Conservation (phyloP, 2,797 vertebrate species). For the Parambassis ranga region DNA sequence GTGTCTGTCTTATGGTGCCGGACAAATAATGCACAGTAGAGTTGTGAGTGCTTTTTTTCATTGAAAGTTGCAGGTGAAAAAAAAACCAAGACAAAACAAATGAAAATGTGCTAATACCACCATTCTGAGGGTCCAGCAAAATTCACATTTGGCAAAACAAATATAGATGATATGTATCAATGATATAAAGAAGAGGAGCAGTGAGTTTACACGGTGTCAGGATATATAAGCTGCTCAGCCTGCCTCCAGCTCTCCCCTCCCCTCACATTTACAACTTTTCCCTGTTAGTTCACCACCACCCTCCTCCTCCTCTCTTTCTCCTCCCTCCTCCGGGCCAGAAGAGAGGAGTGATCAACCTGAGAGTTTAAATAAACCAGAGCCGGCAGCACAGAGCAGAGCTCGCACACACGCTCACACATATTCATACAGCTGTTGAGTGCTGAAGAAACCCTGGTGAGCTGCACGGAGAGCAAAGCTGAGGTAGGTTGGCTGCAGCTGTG, state of each 20-base stretch:
- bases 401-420: slow-evolving; percentile 1
- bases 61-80: not conserved
- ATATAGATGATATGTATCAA: not conserved
- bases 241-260: slow-evolving; percentile 20
- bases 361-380: slow-evolving; percentile 76
- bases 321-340: slow-evolving; percentile 61
- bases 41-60: not conserved
- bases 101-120: too few relatives aligned
- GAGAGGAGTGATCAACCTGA: slow-evolving; percentile 76
- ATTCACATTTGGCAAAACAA: too few relatives aligned
- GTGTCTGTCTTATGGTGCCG: too few relatives aligned
- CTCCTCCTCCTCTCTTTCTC: slow-evolving; percentile 53
- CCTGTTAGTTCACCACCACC: slow-evolving; percentile 42
- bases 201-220: slow-evolving; percentile 44
- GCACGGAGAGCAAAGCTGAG: slow-evolving; percentile 26
- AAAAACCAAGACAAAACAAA: too few relatives aligned
- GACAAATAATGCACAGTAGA: not conserved
- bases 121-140: too few relatives aligned
- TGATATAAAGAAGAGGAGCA: not conserved
- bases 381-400: slow-evolving; percentile 41
- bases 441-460: slow-evolving; percentile 38
- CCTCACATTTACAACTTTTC: slow-evolving; percentile 54
- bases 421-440: slow-evolving; percentile 42
- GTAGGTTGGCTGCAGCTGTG: slow-evolving; percentile 55
- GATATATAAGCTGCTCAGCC: slow-evolving; percentile 32